Evolutionary conservation across 2,797 vertebrate species (phyloP).

Genomic region (Pangasius djambal): DNA sequence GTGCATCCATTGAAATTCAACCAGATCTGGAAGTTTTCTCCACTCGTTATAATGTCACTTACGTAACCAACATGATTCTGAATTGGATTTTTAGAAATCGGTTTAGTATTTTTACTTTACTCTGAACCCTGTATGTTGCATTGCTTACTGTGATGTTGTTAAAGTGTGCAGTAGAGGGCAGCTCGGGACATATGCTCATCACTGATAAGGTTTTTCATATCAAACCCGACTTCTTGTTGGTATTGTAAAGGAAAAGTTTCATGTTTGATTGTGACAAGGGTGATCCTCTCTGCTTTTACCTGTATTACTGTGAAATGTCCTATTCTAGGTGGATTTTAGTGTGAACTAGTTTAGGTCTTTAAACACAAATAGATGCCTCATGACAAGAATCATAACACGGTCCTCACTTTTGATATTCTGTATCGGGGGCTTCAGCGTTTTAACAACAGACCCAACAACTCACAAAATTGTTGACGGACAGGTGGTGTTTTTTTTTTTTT

Average conservation of each 20-base stretch:
- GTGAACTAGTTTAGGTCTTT: not conserved
- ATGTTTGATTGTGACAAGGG: not conserved
- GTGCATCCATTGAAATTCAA: conserved; percentile 18
- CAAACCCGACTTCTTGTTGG: not conserved
- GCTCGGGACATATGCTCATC: not conserved
- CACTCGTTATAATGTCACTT: not conserved
- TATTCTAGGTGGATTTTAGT: not conserved
- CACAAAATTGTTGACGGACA: not conserved
- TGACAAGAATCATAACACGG: not conserved
- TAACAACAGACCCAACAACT: not conserved
- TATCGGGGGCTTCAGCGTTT: not conserved
- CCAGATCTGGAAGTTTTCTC: not conserved
- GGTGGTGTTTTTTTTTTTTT: not conserved
- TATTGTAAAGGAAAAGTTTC: not conserved
- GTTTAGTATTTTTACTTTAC: not conserved
- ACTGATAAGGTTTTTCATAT: not conserved
- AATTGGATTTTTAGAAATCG: not conserved
- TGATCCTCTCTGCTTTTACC: not conserved
- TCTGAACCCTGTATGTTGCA: not conserved
- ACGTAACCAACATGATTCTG: no score
- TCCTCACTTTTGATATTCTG: not conserved
- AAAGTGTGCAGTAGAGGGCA: not conserved
- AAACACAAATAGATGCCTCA: not conserved
- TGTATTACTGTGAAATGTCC: not conserved
- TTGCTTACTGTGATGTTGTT: not conserved